phyloP scores from a whole-genome alignment of 2,888 invertebrate species.

The Marronus borbonicus region DNA sequence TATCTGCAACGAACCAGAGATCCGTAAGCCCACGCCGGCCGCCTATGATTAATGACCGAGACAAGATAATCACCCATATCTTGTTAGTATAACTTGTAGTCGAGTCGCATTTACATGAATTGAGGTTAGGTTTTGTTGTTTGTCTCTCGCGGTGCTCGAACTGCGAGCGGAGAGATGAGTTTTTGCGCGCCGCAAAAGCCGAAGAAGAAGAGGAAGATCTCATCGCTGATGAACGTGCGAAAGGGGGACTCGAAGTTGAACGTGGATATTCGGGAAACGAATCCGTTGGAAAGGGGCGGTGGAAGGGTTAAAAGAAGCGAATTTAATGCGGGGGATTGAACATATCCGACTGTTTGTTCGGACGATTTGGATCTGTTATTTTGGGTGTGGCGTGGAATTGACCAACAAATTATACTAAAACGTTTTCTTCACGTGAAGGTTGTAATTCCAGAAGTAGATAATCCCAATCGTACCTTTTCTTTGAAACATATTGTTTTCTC shows the following conservation, averaged over 20 bases:
- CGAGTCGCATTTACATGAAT: constrained; percentile 56
- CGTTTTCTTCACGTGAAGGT: too few species aligned
- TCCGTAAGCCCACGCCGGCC: constrained; percentile 8
- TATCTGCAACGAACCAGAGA: constrained; percentile 50
- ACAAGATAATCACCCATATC: constrained; percentile 60
- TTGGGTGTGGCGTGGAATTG: too few species aligned
- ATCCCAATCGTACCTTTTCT: too few species aligned
- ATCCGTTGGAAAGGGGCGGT: not conserved
- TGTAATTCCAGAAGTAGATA: too few species aligned
- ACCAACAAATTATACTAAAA: not conserved
- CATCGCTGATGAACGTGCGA: not conserved
- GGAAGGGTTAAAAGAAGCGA: constrained; percentile 7
- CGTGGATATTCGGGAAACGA: not conserved
- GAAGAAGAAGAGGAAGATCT: not conserved
- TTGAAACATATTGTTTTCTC: too few species aligned
- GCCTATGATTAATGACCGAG: constrained; percentile 59
- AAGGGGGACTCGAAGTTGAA: not conserved
- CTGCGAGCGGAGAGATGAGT: not conserved
- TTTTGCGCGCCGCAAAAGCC: not conserved
- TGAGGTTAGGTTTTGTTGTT: constrained; percentile 55
- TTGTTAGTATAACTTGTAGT: constrained; percentile 58
- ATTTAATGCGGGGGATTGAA: constrained; percentile 33
- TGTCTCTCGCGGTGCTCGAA: not conserved
- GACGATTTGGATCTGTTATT: not conserved
- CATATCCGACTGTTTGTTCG: constrained; percentile 14